Conservation (phyloP, 2,797 vertebrate genomes). For the Serranus cabrilla region DNA sequence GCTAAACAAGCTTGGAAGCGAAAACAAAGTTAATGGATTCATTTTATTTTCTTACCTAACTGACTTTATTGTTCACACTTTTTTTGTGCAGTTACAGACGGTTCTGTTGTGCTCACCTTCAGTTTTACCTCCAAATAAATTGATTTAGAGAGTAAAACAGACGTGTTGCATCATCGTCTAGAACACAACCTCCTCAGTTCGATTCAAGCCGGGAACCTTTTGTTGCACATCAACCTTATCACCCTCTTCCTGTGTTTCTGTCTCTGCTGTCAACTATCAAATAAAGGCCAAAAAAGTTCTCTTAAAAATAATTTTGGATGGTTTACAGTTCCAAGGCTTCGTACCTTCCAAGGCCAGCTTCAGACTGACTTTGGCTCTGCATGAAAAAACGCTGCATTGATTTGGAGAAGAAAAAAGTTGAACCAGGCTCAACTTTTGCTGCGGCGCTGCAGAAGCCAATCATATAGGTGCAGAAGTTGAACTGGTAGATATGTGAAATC, state of each 20-base stretch:
- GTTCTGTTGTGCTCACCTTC: no score
- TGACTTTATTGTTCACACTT: neutral
- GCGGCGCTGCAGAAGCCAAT: neutral
- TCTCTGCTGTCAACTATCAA: neutral
- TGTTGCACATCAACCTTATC: neutral
- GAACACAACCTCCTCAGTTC: neutral
- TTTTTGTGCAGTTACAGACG: neutral
- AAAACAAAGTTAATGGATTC: no score
- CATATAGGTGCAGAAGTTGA: no score
- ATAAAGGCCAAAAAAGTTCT: neutral
- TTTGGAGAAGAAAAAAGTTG: neutral
- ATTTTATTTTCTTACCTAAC: neutral
- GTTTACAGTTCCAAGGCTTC: neutral
- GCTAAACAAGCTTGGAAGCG: neutral
- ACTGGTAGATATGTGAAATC: no score
- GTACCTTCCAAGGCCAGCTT: neutral
- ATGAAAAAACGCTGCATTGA: neutral
- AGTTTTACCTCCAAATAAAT: constrained; percentile 4
- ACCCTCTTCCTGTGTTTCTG: neutral
- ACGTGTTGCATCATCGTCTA: neutral
- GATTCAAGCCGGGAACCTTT: neutral
- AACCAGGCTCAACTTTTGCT: neutral
- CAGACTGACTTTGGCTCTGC: neutral
- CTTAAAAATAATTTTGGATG: neutral
- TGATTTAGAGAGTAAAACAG: no score